A percentile compares a stretch with the other conserved stretches of the same genome.
phyloP scores from a whole-genome alignment of 2,113 vertebrate genomes.

The Australoheros scitulus region DNA sequence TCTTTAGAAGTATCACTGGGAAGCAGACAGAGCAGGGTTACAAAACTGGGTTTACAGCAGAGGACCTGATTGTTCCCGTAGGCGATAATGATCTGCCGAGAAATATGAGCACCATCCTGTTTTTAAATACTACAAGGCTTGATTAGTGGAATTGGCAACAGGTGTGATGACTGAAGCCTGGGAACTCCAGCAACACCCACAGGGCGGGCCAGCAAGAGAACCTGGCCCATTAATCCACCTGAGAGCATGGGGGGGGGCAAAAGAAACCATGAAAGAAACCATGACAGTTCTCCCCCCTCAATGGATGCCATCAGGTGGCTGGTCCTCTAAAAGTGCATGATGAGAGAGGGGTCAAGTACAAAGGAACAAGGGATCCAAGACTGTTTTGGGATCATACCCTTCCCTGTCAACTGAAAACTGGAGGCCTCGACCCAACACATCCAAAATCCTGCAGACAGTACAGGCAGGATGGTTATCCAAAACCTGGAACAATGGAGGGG shows the following conservation, averaged over 20 bases:
- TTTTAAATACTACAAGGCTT: not conserved
- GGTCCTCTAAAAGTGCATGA: too few relatives aligned
- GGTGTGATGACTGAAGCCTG: not conserved
- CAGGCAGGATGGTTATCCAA: not conserved
- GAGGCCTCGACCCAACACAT: too few relatives aligned
- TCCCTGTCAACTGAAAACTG: too few relatives aligned
- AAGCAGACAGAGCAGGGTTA: not conserved
- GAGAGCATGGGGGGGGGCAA: not conserved
- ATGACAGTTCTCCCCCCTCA: not conserved
- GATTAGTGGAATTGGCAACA: not conserved
- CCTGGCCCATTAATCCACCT: not conserved
- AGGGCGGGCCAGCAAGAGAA: too few relatives aligned
- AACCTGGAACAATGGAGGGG: too few relatives aligned
- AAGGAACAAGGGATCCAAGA: too few relatives aligned
- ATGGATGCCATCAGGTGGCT: too few relatives aligned
- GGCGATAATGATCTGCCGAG: not conserved
- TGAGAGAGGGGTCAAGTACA: too few relatives aligned
- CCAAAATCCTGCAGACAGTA: too few relatives aligned
- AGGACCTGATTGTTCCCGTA: not conserved
- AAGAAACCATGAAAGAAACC: too few relatives aligned
- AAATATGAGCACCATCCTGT: not conserved
- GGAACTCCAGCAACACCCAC: too few relatives aligned
- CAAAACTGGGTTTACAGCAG: not conserved
- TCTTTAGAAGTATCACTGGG: not conserved
- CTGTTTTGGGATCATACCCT: too few relatives aligned